Percentiles rank a stretch among this genome's conserved stretches.
phyloP scores from a whole-genome alignment of 1,140 invertebrate genomes.

The Drosophila repleta region DNA sequence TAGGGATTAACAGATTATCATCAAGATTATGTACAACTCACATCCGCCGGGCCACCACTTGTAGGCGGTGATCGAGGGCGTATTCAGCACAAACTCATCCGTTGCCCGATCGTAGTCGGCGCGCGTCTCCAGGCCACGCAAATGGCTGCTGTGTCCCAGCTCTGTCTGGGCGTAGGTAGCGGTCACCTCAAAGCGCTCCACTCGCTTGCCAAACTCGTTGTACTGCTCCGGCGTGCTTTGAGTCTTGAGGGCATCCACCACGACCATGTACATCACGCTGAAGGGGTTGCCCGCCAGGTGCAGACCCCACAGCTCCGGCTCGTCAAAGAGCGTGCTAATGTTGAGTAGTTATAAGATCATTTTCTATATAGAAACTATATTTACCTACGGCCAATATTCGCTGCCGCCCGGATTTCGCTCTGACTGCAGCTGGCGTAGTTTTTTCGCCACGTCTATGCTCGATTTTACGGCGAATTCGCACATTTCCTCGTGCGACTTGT shows the following conservation, averaged over 20 bases:
- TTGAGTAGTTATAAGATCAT: not conserved
- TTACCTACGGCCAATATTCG: slow-evolving; percentile 86
- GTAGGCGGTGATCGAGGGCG: slow-evolving; percentile 93
- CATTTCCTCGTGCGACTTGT: slow-evolving; percentile 68
- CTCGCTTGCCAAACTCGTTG: slow-evolving; percentile 89
- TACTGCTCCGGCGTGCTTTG: slow-evolving; percentile 94
- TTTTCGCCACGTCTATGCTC: slow-evolving; percentile 89
- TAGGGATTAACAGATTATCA: not conserved
- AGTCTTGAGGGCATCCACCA: slow-evolving; percentile 93
- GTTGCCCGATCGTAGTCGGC: slow-evolving; percentile 94
- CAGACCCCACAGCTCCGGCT: slow-evolving; percentile 46
- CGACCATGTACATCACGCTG: slow-evolving; percentile 95
- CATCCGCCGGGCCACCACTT: slow-evolving; percentile 98
- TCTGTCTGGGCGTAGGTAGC: slow-evolving; percentile 98
- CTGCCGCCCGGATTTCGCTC: slow-evolving; percentile 87
- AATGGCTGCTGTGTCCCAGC: slow-evolving; percentile 96
- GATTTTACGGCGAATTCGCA: slow-evolving; percentile 84
- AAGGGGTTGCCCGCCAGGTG: slow-evolving; percentile 92
- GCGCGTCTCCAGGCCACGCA: slow-evolving; percentile 95
- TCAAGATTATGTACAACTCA: slow-evolving; percentile 85
- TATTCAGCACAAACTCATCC: slow-evolving; percentile 94
- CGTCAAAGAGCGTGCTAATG: slow-evolving; percentile 46
- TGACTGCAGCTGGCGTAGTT: slow-evolving; percentile 88
- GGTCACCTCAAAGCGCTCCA: slow-evolving; percentile 92
- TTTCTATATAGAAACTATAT: not conserved